These are phyloP conservation scores for Eremophila alpestris DNA, from an alignment of 2,797 vertebrate genomes.

Conservation along the genomic window DNA sequence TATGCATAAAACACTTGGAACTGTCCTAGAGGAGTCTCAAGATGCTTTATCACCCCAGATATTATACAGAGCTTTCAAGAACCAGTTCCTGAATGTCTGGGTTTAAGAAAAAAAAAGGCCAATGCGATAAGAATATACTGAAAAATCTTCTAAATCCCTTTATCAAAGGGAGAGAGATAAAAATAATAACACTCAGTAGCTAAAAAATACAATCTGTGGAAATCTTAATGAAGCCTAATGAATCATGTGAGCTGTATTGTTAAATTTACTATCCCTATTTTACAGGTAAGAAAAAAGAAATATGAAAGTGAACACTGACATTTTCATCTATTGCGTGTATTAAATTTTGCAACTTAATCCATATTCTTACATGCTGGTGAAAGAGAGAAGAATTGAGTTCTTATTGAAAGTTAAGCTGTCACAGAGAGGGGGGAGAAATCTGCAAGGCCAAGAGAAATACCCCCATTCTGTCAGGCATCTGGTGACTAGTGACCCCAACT, in stretches of 20 bases:
- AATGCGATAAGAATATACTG: background rate
- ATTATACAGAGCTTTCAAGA: background rate
- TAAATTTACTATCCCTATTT: constrained; percentile 13
- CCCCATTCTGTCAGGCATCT: background rate
- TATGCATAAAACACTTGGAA: background rate
- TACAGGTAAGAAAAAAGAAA: constrained; percentile 17
- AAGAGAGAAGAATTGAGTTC: background rate
- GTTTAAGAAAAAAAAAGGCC: background rate
- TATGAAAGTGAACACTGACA: background rate
- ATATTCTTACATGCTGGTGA: background rate
- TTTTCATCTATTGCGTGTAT: background rate
- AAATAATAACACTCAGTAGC: background rate
- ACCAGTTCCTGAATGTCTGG: background rate
- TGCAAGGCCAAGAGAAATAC: background rate
- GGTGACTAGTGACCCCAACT: background rate
- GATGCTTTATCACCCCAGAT: background rate
- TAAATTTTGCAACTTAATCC: constrained; percentile 30
- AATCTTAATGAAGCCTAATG: constrained; percentile 53
- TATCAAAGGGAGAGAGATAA: background rate
- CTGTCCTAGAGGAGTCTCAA: background rate
- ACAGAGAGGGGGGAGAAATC: background rate
- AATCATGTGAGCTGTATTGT: background rate
- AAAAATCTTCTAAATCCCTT: constrained; percentile 19
- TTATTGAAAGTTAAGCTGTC: background rate
- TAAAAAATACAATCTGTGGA: constrained; percentile 12